A percentile compares a stretch with the other conserved stretches of the same genome.
Evolutionary conservation across 2,113 vertebrate genomes (phyloP).

Genomic region (Burhinus oedicnemus): DNA sequence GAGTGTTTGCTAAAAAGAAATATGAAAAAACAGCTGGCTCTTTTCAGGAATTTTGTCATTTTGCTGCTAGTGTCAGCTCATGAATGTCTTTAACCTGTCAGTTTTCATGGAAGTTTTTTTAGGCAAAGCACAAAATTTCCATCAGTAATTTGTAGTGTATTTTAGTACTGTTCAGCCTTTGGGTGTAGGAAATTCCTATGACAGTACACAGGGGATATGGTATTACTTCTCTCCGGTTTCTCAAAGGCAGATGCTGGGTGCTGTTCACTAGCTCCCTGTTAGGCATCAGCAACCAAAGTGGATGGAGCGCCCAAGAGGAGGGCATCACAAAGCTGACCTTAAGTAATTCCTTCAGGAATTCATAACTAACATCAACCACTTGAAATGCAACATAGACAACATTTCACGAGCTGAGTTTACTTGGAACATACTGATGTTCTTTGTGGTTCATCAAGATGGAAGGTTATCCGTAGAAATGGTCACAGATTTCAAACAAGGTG

Average conservation of each 20-base stretch:
- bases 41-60: neutral
- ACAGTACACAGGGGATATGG: neutral
- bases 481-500: neutral
- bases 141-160: neutral
- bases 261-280: neutral
- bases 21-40: neutral
- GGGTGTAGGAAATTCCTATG: neutral
- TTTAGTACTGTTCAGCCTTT: neutral
- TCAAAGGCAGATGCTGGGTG: neutral
- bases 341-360: neutral
- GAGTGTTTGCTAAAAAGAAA: neutral
- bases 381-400: neutral
- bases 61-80: neutral
- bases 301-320: neutral
- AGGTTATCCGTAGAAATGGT: neutral
- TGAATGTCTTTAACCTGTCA: neutral
- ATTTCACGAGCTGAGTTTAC: neutral
- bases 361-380: neutral
- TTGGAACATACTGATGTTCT: neutral
- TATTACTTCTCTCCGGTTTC: neutral
- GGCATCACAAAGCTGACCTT: neutral
- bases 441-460: neutral
- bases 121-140: neutral
- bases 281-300: neutral
- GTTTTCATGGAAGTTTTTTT: neutral